Conservation (phyloP, 2,797 vertebrate genomes). For the Neomorphus geoffroyi region DNA sequence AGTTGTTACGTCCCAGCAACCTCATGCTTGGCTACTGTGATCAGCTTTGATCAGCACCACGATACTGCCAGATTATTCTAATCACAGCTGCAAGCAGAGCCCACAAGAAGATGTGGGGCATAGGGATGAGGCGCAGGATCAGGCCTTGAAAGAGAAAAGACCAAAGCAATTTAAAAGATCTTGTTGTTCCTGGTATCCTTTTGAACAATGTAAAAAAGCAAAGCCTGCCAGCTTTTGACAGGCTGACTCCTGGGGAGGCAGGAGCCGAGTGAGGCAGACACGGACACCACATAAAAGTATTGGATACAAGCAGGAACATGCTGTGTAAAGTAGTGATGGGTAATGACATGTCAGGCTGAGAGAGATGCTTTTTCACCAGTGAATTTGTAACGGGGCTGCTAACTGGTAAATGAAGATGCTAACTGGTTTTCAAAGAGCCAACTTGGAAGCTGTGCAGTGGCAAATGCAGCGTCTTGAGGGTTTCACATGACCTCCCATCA, state of each 20-base stretch:
- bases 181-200: neutral
- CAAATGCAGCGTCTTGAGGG: fast-evolving
- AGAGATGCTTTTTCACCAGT: neutral
- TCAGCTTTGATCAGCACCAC: neutral
- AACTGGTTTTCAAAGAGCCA: neutral
- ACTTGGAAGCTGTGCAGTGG: neutral
- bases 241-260: neutral
- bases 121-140: neutral
- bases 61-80: neutral
- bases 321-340: neutral
- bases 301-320: fast-evolving
- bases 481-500: neutral
- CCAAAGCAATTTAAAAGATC: neutral
- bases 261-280: neutral
- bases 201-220: neutral
- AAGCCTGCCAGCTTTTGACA: neutral
- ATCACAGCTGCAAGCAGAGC: neutral
- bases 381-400: neutral
- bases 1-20: neutral
- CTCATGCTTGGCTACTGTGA: neutral
- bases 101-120: neutral
- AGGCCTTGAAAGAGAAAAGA: neutral
- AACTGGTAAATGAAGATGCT: neutral
- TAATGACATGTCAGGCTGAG: neutral
- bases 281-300: neutral